Base-by-base conservation (phyloP, 2,888 invertebrate species). In the Pollenia amentaria region DNA sequence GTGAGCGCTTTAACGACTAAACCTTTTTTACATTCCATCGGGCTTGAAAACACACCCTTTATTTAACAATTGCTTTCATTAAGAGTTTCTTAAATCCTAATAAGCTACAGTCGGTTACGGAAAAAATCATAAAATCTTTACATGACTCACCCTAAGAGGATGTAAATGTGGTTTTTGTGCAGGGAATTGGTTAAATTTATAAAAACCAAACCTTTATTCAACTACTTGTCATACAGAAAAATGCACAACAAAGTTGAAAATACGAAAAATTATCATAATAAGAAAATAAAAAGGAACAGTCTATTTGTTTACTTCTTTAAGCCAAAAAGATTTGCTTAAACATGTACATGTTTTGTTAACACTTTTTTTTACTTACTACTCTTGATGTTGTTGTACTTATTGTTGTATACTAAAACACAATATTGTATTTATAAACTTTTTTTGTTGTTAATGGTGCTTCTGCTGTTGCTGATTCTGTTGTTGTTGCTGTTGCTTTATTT, bases 331-430 rank as follows among this genome's bases (percentile, higher is more conserved):
- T 85, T 83, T 75, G 73, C 67, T 82, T 80, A 87, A 84, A 73
- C 70, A 80, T 76, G 73, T 75, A 72, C 72, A 85, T 85, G 69
- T 79, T 81, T 87, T 78, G 78, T 85, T 85, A 85, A 85, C 82
- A 85, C 82, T 85, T 87, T 69, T 87, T 82, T 76, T 76, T 29
- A 60, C 18, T 51, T 69, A 14, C 18, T 53, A 4, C 38, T 51
- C 64, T 57, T 77, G 53, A 14, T 55, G 48, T 42, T 73, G 42
- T 12, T 67, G 46, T 48, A 44, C 12, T 57, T 75, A 12, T 42
- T 73, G 73, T 75, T 48, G 21, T 40, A 16, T 51, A 75, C 29
- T 46, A 69, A 76, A 76, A 67, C 62, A 82, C 14, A 78, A 72
- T 77, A 70, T 64, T 40, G n/a, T 60, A 44, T 69, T 12, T 69